Evolutionary conservation across 2,113 vertebrate genomes (phyloP), one percentile per base, ranked within the genome.

Genomic region (Ceyx melanurus): DNA sequence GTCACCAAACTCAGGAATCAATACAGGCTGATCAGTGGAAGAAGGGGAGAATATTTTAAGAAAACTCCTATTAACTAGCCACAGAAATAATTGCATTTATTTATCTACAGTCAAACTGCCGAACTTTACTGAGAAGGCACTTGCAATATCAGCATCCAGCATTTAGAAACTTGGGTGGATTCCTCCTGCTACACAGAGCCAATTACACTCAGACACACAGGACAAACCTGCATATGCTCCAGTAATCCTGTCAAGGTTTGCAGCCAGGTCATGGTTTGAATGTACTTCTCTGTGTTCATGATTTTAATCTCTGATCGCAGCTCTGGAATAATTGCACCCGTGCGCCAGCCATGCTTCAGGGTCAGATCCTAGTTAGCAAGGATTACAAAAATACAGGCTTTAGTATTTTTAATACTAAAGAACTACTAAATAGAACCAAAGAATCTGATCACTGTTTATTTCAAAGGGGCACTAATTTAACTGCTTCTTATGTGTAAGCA

Each of bases 341-440:
- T 99, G 85, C 99, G 98, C 99, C 99, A 99, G 91, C 99, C 99
- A 1, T 99, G 99, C 97, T 99, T 99, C 95, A 99, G 97, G 11
- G 99, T 99, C 96, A 99, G 95, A 96, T 99, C 99, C 99, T 99
- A 89, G 73, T 97, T 58, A 87, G 11, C 75, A 26, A 50, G 57
- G 50, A 89, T 90, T 90, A 84, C 54, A 90, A 76, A 76, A 43
- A 43, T 43, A 65, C 40, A 65, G 21, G 62, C 20, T 43, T 43
- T 64, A 43, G 28, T 21, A 19, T 43, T 37, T 37, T 37, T 37
- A 37, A 37, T 37, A 37, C 37, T 37, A 21, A 29, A 31, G 40
- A 65, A 31, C 28, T 65, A 45, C 37, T 74, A 73, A 28, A 33
- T 66, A 77, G n/a, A 73, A 88, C 20, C 42, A n/a, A 43, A 88